These are phyloP conservation scores for Solenopsis invicta DNA, from an alignment of 1,140 invertebrate genomes.

Conservation along the genomic window DNA sequence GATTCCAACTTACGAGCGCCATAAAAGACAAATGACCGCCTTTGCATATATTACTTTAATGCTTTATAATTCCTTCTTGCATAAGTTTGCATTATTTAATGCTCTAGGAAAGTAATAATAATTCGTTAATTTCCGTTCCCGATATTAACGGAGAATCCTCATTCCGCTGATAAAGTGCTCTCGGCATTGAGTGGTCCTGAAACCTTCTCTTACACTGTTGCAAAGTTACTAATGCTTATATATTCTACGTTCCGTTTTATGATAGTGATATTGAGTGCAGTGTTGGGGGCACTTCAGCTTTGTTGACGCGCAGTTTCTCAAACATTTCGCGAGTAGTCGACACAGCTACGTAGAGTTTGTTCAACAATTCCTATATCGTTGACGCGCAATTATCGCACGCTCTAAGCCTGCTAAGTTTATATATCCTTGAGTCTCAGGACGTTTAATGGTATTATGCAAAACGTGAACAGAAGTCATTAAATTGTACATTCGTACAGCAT, in stretches of 20 bases:
- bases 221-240: background rate
- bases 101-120: background rate
- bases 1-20: constrained; percentile 1
- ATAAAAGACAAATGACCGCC: background rate
- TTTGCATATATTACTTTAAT: background rate
- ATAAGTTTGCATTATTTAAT: background rate
- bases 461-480: constrained; percentile 38
- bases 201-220: background rate
- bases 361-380: constrained; percentile 36
- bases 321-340: constrained; percentile 35
- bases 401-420: constrained; percentile 22
- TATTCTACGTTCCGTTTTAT: background rate
- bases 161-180: constrained; percentile 8
- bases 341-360: constrained; percentile 27
- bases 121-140: background rate
- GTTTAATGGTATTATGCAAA: constrained; percentile 33
- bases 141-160: background rate
- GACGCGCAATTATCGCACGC: constrained; percentile 39
- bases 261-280: background rate
- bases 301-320: constrained; percentile 32
- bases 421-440: constrained; percentile 39
- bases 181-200: background rate
- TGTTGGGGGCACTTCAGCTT: background rate
- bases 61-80: background rate
- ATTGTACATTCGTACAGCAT: background rate